These are phyloP conservation scores for Chrysina gloriosa DNA, from an alignment of 2,888 invertebrate species.

Conservation along the genomic window DNA sequence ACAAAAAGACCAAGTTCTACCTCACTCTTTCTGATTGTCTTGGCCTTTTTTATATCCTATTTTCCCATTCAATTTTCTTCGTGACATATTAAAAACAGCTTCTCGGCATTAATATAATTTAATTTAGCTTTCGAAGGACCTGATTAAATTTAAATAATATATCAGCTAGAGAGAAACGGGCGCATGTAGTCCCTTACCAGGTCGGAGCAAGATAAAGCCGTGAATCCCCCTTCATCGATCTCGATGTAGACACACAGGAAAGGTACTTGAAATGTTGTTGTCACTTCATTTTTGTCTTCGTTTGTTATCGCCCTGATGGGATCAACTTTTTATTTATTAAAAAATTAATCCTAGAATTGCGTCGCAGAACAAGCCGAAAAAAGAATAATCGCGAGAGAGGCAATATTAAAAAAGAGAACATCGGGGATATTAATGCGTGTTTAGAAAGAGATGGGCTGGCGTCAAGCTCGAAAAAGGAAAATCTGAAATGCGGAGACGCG, in stretches of 20 bases:
- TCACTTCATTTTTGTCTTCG: conserved; percentile 29
- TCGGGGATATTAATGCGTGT: too few relatives aligned
- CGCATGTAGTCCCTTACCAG: conserved; percentile 1
- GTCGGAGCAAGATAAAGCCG: background rate
- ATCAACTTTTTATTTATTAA: conserved; percentile 26
- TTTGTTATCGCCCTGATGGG: conserved; percentile 1
- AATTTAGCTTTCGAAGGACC: conserved; percentile 60
- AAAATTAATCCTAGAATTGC: conserved; percentile 13
- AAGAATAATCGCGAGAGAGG: background rate
- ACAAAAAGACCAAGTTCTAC: background rate
- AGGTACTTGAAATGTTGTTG: background rate
- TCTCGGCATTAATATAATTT: conserved; percentile 60
- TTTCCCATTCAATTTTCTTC: background rate
- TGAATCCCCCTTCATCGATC: conserved; percentile 26
- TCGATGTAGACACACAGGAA: background rate
- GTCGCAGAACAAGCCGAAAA: background rate
- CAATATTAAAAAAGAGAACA: background rate
- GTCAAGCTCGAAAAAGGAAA: background rate
- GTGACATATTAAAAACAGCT: conserved; percentile 28
- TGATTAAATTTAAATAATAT: conserved; percentile 66
- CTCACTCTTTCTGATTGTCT: background rate
- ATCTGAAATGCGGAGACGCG: background rate
- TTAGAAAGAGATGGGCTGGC: background rate
- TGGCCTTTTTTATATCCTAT: background rate
- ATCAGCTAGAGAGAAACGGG: conserved; percentile 53